A percentile compares a stretch with the other conserved stretches of the same genome.
Evolutionary conservation across 2,888 invertebrate species (phyloP).

Genomic region (Drosophila buzzatii): DNA sequence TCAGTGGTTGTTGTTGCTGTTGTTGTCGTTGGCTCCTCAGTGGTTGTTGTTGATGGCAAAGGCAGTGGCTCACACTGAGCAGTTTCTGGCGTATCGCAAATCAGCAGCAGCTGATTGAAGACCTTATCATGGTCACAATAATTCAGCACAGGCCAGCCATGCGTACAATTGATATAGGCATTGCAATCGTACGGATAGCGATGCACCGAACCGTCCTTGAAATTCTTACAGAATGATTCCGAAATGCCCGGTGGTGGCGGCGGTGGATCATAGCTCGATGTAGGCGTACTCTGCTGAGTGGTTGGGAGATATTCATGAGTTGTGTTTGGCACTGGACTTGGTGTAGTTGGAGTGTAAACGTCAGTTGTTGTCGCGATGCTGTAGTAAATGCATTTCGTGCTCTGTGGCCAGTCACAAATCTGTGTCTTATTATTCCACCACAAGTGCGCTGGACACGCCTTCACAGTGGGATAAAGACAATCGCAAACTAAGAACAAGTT

Average conservation of each 20-base stretch:
- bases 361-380: slow-evolving; percentile 27
- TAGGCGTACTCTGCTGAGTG: slow-evolving; percentile 16
- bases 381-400: slow-evolving; percentile 50
- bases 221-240: slow-evolving; percentile 41
- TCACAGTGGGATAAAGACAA: slow-evolving; percentile 71
- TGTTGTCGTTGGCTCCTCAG: slow-evolving; percentile 13
- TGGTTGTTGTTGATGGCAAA: slow-evolving; percentile 42
- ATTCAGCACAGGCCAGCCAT: slow-evolving; percentile 59
- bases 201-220: slow-evolving; percentile 40
- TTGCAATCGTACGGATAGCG: slow-evolving; percentile 71
- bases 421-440: slow-evolving; percentile 67
- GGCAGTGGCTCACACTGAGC: slow-evolving; percentile 62
- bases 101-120: slow-evolving; percentile 57
- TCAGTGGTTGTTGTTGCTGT: slow-evolving; percentile 12
- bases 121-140: slow-evolving; percentile 65
- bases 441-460: slow-evolving; percentile 47
- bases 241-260: slow-evolving; percentile 46
- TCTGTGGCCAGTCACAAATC: slow-evolving; percentile 58
- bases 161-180: slow-evolving; percentile 74
- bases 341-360: slow-evolving; percentile 10
- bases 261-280: slow-evolving; percentile 49
- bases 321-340: neutral
- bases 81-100: slow-evolving; percentile 75
- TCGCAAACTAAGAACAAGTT: slow-evolving; percentile 71
- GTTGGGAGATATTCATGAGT: slow-evolving; percentile 1